Percentiles rank a stretch among this genome's conserved stretches.
Conservation (phyloP, 2,888 invertebrate genomes). For the Protophormia terraenovae region DNA sequence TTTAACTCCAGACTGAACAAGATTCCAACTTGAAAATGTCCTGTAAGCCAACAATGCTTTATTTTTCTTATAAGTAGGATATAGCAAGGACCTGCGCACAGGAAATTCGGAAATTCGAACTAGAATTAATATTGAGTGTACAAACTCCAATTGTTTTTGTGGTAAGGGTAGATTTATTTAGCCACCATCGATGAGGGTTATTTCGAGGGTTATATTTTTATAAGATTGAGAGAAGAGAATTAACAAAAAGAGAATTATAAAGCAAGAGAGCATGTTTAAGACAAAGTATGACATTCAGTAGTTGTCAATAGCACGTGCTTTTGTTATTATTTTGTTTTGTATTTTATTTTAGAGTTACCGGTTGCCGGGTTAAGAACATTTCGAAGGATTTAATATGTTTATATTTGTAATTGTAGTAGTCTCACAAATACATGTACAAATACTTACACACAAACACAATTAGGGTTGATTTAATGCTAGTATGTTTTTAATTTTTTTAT, state of each 20-base stretch:
- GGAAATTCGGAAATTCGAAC: slow-evolving; percentile 74
- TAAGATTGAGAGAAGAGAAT: neutral
- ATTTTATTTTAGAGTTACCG: slow-evolving; percentile 23
- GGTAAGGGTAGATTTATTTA: slow-evolving; percentile 30
- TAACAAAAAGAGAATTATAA: neutral
- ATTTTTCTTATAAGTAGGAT: slow-evolving; percentile 75
- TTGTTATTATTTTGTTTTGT: slow-evolving; percentile 38
- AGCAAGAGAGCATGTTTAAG: neutral
- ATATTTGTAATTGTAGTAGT: neutral
- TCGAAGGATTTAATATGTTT: neutral
- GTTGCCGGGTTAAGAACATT: slow-evolving; percentile 34
- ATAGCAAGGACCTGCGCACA: slow-evolving; percentile 79
- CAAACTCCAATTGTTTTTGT: neutral
- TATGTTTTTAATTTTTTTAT: neutral
- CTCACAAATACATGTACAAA: neutral
- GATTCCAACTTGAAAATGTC: slow-evolving; percentile 75
- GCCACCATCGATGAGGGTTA: neutral
- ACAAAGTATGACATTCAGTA: neutral
- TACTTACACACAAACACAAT: too few relatives aligned
- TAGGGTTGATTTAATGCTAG: neutral
- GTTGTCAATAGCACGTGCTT: slow-evolving; percentile 54
- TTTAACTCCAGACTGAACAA: slow-evolving; percentile 80
- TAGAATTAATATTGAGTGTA: slow-evolving; percentile 64
- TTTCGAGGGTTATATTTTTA: slow-evolving; percentile 9
- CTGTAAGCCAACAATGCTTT: slow-evolving; percentile 69